These are phyloP conservation scores for Sebastes ruberrimus DNA, from an alignment of 2,797 vertebrate species.

Conservation along the genomic window DNA sequence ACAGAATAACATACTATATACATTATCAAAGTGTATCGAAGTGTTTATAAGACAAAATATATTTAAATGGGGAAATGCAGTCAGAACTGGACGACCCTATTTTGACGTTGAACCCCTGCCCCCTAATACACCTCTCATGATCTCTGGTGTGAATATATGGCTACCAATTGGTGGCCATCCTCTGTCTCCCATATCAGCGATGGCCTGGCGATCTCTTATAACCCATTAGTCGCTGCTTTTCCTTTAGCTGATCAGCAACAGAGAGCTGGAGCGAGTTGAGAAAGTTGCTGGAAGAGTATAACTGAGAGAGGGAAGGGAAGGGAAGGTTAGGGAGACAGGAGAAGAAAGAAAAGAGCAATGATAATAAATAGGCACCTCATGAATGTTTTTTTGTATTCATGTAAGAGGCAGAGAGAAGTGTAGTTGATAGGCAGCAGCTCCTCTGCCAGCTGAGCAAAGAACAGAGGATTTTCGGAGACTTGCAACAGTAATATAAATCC, in stretches of 20 bases:
- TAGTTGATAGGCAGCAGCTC: constrained; percentile 39
- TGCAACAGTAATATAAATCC: constrained; percentile 56
- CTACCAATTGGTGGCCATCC: background rate
- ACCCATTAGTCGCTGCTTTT: constrained; percentile 13
- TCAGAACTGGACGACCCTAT: background rate
- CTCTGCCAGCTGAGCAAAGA: constrained; percentile 48
- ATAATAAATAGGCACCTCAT: constrained; percentile 48
- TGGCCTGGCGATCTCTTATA: background rate
- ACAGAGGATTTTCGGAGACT: constrained; percentile 44
- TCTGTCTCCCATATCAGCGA: constrained; percentile 4
- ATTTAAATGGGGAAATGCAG: background rate
- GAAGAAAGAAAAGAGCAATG: constrained; percentile 1
- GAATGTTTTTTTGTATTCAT: constrained; percentile 63
- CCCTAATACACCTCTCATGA: background rate
- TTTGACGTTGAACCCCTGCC: background rate
- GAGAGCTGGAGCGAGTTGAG: background rate
- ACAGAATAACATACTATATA: too few relatives aligned
- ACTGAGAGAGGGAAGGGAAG: background rate
- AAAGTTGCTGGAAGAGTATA: constrained; percentile 11
- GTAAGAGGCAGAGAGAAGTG: constrained; percentile 42
- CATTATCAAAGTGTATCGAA: too few relatives aligned
- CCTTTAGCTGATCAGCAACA: constrained; percentile 19
- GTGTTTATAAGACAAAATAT: background rate
- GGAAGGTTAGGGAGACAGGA: background rate
- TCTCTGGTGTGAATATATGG: background rate